These are phyloP conservation scores for Ochropacha duplaris DNA, from an alignment of 2,888 invertebrate genomes.

Conservation along the genomic window DNA sequence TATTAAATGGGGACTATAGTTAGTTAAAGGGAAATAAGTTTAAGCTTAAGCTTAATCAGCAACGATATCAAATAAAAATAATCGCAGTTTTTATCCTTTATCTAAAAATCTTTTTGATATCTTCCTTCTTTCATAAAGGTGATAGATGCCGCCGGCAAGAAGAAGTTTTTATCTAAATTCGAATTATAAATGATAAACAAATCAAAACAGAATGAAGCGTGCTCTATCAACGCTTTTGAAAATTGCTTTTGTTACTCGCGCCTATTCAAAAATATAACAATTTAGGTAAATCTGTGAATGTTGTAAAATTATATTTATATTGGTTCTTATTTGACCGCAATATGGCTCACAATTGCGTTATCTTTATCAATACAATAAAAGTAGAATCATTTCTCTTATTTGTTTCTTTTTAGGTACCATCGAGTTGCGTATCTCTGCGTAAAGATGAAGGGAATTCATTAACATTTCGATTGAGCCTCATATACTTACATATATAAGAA, in stretches of 20 bases:
- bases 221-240: not conserved
- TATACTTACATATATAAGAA: too few species aligned
- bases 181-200: not conserved
- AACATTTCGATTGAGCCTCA: too few species aligned
- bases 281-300: not conserved
- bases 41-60: not conserved
- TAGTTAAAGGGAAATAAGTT: not conserved
- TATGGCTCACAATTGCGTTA: constrained; percentile 41
- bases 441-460: not conserved
- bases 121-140: too few species aligned
- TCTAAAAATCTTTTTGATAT: too few species aligned
- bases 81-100: too few species aligned
- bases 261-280: not conserved
- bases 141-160: not conserved
- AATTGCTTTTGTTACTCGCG: not conserved
- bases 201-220: not conserved
- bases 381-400: not conserved
- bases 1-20: not conserved
- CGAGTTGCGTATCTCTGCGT: not conserved
- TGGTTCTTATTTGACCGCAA: constrained; percentile 23
- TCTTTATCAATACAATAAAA: constrained; percentile 20
- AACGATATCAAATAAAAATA: too few species aligned
- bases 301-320: not conserved
- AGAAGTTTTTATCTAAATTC: not conserved
- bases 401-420: not conserved